Conservation (phyloP, 2,797 vertebrate genomes). For the Spea hammondii region DNA sequence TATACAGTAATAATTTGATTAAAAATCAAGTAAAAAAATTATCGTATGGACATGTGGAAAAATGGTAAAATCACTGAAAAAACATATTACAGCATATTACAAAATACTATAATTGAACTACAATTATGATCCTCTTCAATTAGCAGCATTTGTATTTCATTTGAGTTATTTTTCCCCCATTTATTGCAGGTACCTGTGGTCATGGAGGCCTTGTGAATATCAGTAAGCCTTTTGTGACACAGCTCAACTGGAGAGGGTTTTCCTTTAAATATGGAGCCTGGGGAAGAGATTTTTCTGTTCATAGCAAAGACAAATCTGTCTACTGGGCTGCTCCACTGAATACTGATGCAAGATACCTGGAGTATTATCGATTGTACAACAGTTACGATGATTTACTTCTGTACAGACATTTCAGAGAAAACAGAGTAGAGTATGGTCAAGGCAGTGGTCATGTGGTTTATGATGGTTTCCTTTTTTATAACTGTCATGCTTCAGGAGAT, state of each 20-base stretch:
- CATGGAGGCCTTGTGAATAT: conserved; percentile 63
- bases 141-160: too few species aligned
- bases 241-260: conserved; percentile 70
- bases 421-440: conserved; percentile 52
- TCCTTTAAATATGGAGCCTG: conserved; percentile 65
- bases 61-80: too few species aligned
- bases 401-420: conserved; percentile 5
- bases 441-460: conserved; percentile 66
- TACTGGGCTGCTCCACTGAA: conserved; percentile 72
- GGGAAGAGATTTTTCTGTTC: conserved; percentile 66
- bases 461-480: conserved; percentile 65
- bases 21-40: too few species aligned
- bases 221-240: conserved; percentile 64
- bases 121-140: too few species aligned
- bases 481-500: conserved; percentile 14
- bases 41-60: too few species aligned
- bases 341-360: conserved; percentile 53
- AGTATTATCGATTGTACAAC: conserved; percentile 62
- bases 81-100: too few species aligned
- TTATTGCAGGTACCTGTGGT: conserved; percentile 64
- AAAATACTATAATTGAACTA: too few species aligned
- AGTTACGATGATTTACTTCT: conserved; percentile 66
- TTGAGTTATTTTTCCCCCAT: too few species aligned
- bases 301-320: conserved; percentile 52
- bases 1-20: too few species aligned